Conservation (phyloP, 92 coral and sea anemone species). For the Muricea muricata region DNA sequence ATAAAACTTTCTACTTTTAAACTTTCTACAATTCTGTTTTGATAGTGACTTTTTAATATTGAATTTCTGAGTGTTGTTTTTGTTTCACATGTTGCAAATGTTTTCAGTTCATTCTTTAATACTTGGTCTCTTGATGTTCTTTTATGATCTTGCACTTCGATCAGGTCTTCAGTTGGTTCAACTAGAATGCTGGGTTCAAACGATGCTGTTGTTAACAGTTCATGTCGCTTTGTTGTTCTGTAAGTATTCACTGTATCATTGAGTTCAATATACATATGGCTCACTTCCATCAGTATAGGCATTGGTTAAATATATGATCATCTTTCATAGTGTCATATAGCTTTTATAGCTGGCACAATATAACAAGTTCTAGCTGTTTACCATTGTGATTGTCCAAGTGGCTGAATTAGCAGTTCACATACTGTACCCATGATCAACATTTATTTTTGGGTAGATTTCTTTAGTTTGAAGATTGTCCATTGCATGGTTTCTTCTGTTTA, state of each 20-base stretch:
- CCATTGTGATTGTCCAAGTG: too few relatives aligned
- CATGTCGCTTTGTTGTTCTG: too few relatives aligned
- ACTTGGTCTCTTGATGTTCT: neutral
- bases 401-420: neutral
- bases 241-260: too few relatives aligned
- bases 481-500: slow-evolving; percentile 10
- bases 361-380: too few relatives aligned
- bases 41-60: neutral
- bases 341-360: too few relatives aligned
- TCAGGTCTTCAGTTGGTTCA: neutral
- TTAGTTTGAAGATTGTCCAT: neutral
- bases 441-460: neutral
- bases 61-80: neutral
- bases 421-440: too few relatives aligned
- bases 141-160: neutral
- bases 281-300: too few relatives aligned
- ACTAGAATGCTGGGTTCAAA: too few relatives aligned
- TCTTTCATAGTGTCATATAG: too few relatives aligned
- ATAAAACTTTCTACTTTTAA: neutral
- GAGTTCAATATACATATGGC: too few relatives aligned
- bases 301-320: too few relatives aligned
- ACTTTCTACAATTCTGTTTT: neutral
- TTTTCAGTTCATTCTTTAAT: neutral
- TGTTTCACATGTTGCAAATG: neutral
- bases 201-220: too few relatives aligned